phyloP scores from a whole-genome alignment of 2,888 invertebrate species.

The Trachelus tabidus region DNA sequence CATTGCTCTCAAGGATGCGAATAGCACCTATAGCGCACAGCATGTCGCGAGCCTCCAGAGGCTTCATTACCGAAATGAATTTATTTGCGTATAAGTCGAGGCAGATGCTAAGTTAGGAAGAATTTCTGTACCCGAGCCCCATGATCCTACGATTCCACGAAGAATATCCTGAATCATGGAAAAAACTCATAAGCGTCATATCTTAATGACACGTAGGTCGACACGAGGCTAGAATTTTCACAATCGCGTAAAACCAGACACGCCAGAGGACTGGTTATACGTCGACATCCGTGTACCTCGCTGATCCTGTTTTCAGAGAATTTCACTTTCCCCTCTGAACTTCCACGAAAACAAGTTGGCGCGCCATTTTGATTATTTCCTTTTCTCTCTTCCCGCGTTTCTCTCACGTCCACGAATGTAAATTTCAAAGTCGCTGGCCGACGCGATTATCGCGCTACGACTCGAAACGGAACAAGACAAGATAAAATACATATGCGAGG shows the following conservation, averaged over 20 bases:
- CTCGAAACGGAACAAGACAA: slow-evolving; percentile 11
- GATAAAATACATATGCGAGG: slow-evolving; percentile 46
- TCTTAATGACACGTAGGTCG: not conserved
- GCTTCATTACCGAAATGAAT: not conserved
- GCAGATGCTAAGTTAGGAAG: not conserved
- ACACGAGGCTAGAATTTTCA: not conserved
- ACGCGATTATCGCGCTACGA: not conserved
- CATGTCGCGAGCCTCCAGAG: not conserved
- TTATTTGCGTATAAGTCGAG: not conserved
- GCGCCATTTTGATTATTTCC: not conserved
- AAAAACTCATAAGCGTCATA: not conserved
- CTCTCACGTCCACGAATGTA: not conserved
- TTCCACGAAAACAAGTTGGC: not conserved
- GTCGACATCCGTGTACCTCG: not conserved
- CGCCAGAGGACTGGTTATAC: too few species aligned
- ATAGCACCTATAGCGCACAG: not conserved
- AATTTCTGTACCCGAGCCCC: not conserved
- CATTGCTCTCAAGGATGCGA: slow-evolving; percentile 1
- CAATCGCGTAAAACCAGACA: not conserved
- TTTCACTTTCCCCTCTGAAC: not conserved
- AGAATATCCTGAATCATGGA: not conserved
- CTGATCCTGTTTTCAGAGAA: not conserved
- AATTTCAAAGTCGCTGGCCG: not conserved
- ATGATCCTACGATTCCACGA: not conserved
- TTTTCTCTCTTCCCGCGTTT: not conserved